Percentiles rank a stretch among this genome's conserved stretches.
These are phyloP conservation scores for Willisornis vidua DNA, from an alignment of 2,113 vertebrate species.

Conservation along the genomic window DNA sequence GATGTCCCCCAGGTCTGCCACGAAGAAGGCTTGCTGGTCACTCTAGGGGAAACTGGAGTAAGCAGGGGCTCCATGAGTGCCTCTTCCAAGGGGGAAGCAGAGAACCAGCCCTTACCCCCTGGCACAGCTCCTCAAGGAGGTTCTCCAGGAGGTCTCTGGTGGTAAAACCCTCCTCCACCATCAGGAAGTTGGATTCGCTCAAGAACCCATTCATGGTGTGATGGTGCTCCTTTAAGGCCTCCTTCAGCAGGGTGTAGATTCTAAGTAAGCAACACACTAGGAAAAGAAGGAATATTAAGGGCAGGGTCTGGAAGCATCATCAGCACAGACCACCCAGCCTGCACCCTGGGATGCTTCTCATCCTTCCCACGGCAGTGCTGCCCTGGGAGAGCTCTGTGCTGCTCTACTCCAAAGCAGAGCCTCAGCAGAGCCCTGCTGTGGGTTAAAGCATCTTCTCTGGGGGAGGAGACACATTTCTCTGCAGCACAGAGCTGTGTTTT, in stretches of 20 bases:
- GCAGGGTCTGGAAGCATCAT: neutral
- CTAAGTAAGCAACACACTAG: slow-evolving; percentile 47
- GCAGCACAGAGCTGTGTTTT: neutral
- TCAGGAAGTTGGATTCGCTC: slow-evolving; percentile 74
- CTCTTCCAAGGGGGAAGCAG: neutral
- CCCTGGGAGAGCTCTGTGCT: neutral
- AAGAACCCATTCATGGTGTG: slow-evolving; percentile 72
- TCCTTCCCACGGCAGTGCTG: neutral
- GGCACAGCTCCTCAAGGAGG: slow-evolving; percentile 69
- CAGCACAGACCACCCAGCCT: neutral
- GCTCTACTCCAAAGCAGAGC: neutral
- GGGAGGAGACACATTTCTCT: neutral
- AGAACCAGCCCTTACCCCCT: slow-evolving; percentile 26
- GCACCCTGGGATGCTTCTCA: rapidly evolving
- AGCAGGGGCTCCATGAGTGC: neutral
- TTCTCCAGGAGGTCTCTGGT: slow-evolving; percentile 77
- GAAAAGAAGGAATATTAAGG: neutral
- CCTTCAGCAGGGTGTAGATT: neutral
- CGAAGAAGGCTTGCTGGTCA: slow-evolving; percentile 67
- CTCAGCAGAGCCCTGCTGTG: neutral
- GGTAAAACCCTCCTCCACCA: slow-evolving; percentile 82
- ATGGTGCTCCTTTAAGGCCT: neutral
- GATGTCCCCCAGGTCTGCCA: slow-evolving; percentile 78
- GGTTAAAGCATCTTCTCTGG: neutral
- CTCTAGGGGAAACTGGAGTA: slow-evolving; percentile 35